These are phyloP conservation scores for Taphrorychus bicolor DNA, from an alignment of 2,888 invertebrate species.

Conservation along the genomic window DNA sequence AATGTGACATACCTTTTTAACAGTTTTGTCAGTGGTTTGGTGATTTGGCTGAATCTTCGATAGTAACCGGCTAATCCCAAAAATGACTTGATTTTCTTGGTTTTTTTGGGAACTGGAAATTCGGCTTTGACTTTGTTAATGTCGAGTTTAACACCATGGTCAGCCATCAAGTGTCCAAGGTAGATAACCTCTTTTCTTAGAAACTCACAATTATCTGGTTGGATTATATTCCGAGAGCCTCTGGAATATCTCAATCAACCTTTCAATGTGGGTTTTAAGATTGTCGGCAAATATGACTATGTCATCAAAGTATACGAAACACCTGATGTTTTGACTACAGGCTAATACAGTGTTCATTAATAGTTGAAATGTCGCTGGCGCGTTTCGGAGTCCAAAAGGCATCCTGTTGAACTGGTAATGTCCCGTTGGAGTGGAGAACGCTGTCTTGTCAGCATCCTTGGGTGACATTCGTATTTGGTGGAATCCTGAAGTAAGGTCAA, in stretches of 20 bases:
- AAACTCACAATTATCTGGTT: conserved; percentile 42
- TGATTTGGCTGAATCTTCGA: background rate
- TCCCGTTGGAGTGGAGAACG: background rate
- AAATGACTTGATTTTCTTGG: background rate
- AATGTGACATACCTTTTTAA: background rate
- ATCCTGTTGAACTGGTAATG: conserved; percentile 4
- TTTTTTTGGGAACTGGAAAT: background rate
- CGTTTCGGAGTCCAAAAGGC: conserved; percentile 5
- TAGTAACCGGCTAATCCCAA: background rate
- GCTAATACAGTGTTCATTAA: too few relatives aligned
- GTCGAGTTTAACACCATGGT: background rate
- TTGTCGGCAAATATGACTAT: conserved; percentile 48
- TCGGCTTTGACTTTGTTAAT: background rate
- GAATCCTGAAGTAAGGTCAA: conserved; percentile 17
- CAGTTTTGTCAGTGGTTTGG: background rate
- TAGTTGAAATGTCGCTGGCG: conserved; percentile 7
- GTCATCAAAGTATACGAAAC: conserved; percentile 55
- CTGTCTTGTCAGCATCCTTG: background rate
- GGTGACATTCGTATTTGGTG: conserved; percentile 20
- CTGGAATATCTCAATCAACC: conserved; percentile 44
- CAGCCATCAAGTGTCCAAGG: conserved; percentile 29
- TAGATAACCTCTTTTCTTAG: conserved; percentile 38
- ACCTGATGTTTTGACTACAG: too few relatives aligned
- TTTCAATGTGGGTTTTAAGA: conserved; percentile 44
- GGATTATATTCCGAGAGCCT: conserved; percentile 40